Percentiles rank a stretch among this genome's conserved stretches.
Evolutionary conservation across 2,113 vertebrate genomes (phyloP).

Genomic region (Monopterus albus): DNA sequence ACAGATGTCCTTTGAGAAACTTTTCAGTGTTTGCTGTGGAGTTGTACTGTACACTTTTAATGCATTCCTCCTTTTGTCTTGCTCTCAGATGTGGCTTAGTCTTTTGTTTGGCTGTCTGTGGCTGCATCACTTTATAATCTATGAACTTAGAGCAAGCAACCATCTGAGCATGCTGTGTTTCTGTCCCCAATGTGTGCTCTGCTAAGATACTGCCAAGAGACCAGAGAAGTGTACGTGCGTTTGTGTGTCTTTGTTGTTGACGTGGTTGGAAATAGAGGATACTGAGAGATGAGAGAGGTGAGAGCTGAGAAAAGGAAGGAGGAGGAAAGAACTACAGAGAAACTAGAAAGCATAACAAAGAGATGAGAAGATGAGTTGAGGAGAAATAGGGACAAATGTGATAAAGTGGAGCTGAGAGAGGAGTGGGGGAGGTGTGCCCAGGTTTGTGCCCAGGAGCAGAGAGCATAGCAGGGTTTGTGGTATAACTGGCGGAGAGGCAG

Average conservation of each 20-base stretch:
- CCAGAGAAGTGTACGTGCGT: background rate
- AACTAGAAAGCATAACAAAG: background rate
- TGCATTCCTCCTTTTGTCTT: conserved; percentile 38
- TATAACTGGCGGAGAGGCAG: conserved; percentile 27
- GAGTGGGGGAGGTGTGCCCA: conserved; percentile 11
- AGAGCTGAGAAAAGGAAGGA: background rate
- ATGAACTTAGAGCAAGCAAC: conserved; percentile 37
- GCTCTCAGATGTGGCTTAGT: conserved; percentile 56
- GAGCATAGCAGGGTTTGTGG: conserved; percentile 26
- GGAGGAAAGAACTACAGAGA: background rate
- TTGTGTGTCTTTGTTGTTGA: conserved; percentile 1
- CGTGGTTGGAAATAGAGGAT: conserved; percentile 2
- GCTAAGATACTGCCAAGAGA: conserved; percentile 8
- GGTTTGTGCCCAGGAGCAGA: conserved; percentile 46
- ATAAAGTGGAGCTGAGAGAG: conserved; percentile 13
- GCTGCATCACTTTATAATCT: conserved; percentile 28
- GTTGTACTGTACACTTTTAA: conserved; percentile 45
- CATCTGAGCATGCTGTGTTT: conserved; percentile 24
- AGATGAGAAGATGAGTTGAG: background rate
- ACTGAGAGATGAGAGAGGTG: background rate
- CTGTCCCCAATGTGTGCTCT: conserved; percentile 13
- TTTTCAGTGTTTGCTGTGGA: conserved; percentile 59
- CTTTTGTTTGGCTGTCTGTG: conserved; percentile 60
- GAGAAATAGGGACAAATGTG: background rate
- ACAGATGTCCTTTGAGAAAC: conserved; percentile 56